Evolutionary conservation across 2,113 vertebrate genomes (phyloP).

Genomic region (Herpetotheres cachinnans): DNA sequence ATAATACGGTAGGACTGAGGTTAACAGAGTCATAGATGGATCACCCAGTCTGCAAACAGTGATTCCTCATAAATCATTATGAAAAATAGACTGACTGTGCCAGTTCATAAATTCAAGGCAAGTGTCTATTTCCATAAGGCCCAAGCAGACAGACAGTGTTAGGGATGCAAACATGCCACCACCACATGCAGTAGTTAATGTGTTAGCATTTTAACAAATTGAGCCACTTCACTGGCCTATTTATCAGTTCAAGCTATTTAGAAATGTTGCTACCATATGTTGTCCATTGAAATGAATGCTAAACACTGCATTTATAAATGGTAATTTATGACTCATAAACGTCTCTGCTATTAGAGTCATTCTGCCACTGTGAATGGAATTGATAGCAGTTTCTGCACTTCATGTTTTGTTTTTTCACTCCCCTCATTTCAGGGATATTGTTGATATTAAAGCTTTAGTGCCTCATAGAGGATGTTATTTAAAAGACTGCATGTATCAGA

Average conservation of each 20-base stretch:
- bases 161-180: slow-evolving; percentile 60
- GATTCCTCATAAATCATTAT: slow-evolving; percentile 65
- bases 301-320: slow-evolving; percentile 79
- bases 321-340: slow-evolving; percentile 79
- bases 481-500: slow-evolving; percentile 47
- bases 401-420: slow-evolving; percentile 31
- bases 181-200: slow-evolving; percentile 66
- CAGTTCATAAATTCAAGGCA: slow-evolving; percentile 69
- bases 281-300: slow-evolving; percentile 77
- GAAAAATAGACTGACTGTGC: slow-evolving; percentile 54
- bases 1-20: not conserved
- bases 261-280: slow-evolving; percentile 77
- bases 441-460: slow-evolving; percentile 71
- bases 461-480: slow-evolving; percentile 68
- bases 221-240: slow-evolving; percentile 76
- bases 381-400: slow-evolving; percentile 73
- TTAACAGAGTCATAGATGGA: slow-evolving; percentile 35
- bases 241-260: slow-evolving; percentile 80
- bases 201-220: slow-evolving; percentile 77
- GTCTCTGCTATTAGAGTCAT: slow-evolving; percentile 78
- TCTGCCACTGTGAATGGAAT: slow-evolving; percentile 77
- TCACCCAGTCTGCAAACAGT: not conserved
- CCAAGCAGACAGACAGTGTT: slow-evolving; percentile 43
- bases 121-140: slow-evolving; percentile 41
- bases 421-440: slow-evolving; percentile 62